phyloP scores from a whole-genome alignment of 2,888 invertebrate genomes.

The Eupsilia transversa region DNA sequence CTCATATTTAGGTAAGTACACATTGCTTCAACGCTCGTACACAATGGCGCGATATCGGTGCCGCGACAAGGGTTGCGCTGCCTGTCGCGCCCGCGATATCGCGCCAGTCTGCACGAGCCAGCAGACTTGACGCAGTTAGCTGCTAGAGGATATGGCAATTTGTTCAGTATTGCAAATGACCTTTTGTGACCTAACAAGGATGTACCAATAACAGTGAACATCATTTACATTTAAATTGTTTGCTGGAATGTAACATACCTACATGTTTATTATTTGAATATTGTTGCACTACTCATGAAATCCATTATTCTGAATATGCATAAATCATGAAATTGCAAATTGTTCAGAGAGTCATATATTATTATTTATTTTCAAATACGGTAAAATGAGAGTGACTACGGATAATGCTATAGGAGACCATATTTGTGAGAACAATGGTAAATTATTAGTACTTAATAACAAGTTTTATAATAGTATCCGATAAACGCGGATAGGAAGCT shows the following conservation, averaged over 20 bases:
- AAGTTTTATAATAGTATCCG: background rate
- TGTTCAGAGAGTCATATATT: background rate
- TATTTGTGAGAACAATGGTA: background rate
- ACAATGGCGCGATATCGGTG: no score
- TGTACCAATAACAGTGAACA: conserved; percentile 17
- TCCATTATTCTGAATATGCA: background rate
- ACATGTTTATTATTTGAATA: background rate
- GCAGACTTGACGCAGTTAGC: background rate
- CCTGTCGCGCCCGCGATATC: no score
- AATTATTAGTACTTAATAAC: background rate
- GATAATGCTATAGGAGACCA: background rate
- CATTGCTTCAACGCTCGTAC: no score
- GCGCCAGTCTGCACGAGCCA: no score
- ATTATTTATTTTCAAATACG: background rate
- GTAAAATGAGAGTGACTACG: background rate
- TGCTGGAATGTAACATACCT: background rate
- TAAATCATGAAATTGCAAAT: background rate
- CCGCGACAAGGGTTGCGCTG: no score
- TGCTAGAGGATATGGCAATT: background rate
- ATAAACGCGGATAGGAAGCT: background rate
- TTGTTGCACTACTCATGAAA: background rate
- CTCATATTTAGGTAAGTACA: background rate
- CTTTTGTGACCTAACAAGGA: conserved; percentile 21
- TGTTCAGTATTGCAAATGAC: background rate
- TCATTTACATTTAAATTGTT: conserved; percentile 4